These are phyloP conservation scores for Cantharis nigra DNA, from an alignment of 2,888 invertebrate genomes.

Conservation along the genomic window DNA sequence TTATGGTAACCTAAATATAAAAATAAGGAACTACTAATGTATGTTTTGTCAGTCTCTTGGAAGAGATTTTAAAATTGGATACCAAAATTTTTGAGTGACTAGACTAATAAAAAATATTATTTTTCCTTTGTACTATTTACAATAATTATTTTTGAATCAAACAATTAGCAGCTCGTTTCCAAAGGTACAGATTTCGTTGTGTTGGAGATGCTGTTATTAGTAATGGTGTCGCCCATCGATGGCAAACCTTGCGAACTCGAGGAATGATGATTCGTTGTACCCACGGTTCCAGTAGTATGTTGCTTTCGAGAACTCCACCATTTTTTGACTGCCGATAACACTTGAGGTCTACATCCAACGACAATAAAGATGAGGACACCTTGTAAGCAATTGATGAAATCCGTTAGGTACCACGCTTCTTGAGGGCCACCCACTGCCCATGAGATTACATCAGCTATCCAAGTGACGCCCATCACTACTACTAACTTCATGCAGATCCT, in stretches of 20 bases:
- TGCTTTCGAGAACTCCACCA: slow-evolving; percentile 59
- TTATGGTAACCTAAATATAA: slow-evolving; percentile 19
- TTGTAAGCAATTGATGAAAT: slow-evolving; percentile 83
- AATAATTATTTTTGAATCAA: not conserved
- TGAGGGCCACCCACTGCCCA: slow-evolving; percentile 83
- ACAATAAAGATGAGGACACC: slow-evolving; percentile 89
- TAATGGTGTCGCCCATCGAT: slow-evolving; percentile 78
- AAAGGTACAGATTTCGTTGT: slow-evolving; percentile 58
- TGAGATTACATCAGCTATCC: slow-evolving; percentile 82
- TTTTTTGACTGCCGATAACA: slow-evolving; percentile 70
- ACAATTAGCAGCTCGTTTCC: slow-evolving; percentile 60
- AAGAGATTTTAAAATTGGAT: slow-evolving; percentile 16
- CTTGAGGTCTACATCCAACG: slow-evolving; percentile 87
- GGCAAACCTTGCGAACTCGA: slow-evolving; percentile 80
- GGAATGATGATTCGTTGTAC: slow-evolving; percentile 70
- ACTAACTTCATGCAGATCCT: slow-evolving; percentile 86
- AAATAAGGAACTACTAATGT: slow-evolving; percentile 25
- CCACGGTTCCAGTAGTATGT: slow-evolving; percentile 60
- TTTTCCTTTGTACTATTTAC: slow-evolving; percentile 10
- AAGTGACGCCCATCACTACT: slow-evolving; percentile 78
- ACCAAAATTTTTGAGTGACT: slow-evolving; percentile 8
- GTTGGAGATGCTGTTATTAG: slow-evolving; percentile 71
- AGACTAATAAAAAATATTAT: not conserved
- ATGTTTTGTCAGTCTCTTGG: slow-evolving; percentile 21
- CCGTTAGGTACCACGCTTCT: slow-evolving; percentile 82